Base-by-base conservation (phyloP, 2,797 vertebrate species). In the Cynopterus sphinx region DNA sequence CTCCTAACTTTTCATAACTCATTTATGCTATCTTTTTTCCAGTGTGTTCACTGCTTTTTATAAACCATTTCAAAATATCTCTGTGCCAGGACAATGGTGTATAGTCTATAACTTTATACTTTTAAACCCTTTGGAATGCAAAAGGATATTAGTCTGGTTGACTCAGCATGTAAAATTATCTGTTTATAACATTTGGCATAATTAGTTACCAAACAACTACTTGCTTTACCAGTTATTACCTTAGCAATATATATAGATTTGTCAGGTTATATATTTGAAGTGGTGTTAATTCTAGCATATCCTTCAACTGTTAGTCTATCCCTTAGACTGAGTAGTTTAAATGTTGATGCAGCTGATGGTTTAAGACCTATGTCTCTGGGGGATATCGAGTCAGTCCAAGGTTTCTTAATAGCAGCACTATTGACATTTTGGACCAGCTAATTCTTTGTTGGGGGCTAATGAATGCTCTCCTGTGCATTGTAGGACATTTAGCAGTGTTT, bases 1-100 rank as follows among this genome's bases (percentile, higher is more conserved):
- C 51, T 84, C 75, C n/a, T 86, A 57, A 89, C 43, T 85, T 95
- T 79, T 87, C 63, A 71, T 83, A 88, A 85, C 36, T 96, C 57
- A 79, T 87, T 84, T 95, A 9, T n/a, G 17, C 61, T 91, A 94
- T 24, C 43, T 78, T 39, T 96, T 61, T 19, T 39, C 15, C 4
- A 70, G 9, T 82, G 31, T 59, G 28, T 65, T 89, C 55, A 81
- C 61, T 96, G 33, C 43, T 78, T 96, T 93, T 91, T 93, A 95
- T 88, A 87, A 96, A 89, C 21, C n/a, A 33, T 88, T 96, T 94
- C 59, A 83, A 95, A 91, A 65, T 77, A 75, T 86, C 33, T 87
- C 74, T 71, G 13, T 96, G 77, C 71, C 59, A 95, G 49, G 21
- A 89, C 90, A 91, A 91, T 53, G 17, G 81, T 88, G 16, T 55